Conservation (phyloP, 2,888 invertebrate species). For the Amphipoea oculea region DNA sequence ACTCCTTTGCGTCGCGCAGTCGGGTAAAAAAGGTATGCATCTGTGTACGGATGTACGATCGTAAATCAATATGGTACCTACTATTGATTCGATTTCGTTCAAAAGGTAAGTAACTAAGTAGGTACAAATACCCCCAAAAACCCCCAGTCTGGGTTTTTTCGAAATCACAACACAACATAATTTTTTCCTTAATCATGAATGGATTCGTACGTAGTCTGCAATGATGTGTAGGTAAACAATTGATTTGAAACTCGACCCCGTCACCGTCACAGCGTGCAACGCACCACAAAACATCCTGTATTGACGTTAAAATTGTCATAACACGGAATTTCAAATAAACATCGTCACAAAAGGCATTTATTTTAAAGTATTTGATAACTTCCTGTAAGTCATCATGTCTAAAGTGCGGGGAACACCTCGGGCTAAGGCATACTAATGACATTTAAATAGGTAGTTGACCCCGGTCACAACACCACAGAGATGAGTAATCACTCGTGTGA, state of each 20-base stretch:
- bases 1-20: no score
- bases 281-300: slow-evolving; percentile 24
- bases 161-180: background rate
- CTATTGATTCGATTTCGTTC: background rate
- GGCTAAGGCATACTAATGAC: slow-evolving; percentile 45
- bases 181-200: background rate
- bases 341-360: slow-evolving; percentile 23
- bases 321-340: slow-evolving; percentile 26
- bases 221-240: background rate
- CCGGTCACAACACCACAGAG: slow-evolving; percentile 23
- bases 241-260: background rate
- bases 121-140: background rate
- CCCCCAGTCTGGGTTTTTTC: background rate
- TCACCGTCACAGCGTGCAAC: background rate
- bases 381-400: slow-evolving; percentile 35
- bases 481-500: slow-evolving; percentile 40
- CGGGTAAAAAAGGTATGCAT: no score
- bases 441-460: slow-evolving; percentile 52
- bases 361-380: slow-evolving; percentile 41
- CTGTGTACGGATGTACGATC: no score
- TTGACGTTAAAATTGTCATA: background rate
- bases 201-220: background rate
- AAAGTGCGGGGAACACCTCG: slow-evolving; percentile 24
- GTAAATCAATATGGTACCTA: background rate
- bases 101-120: no score